Conservation (phyloP, 2,113 vertebrate genomes). For the Petrocephalus zakoni region DNA sequence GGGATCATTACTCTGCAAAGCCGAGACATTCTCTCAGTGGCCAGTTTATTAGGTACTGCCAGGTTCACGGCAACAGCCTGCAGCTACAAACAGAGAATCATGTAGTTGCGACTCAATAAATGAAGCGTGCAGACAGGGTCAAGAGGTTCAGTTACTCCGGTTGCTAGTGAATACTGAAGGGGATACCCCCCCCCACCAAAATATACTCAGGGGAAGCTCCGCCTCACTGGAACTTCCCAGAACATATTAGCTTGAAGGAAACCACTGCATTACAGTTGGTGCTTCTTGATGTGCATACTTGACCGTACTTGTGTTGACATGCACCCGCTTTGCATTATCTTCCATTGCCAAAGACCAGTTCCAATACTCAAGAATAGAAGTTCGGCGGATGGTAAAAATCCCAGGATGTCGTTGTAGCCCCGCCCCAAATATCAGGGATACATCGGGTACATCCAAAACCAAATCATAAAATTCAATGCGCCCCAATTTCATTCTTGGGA, state of each 20-base stretch:
- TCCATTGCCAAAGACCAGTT: no score
- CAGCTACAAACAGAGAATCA: neutral
- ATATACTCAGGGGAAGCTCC: neutral
- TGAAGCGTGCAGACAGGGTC: neutral
- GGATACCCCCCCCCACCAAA: neutral
- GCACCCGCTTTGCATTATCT: no score
- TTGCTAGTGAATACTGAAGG: neutral
- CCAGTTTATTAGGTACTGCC: neutral
- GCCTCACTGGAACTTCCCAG: neutral
- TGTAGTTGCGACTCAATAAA: neutral
- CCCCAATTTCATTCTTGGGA: no score
- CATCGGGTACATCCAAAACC: no score
- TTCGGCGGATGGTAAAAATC: no score
- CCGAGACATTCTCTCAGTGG: neutral
- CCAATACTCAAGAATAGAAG: no score
- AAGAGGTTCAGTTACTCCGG: neutral
- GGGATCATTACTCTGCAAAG: neutral
- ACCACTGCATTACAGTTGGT: neutral
- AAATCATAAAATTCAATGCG: no score
- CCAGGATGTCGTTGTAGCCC: no score
- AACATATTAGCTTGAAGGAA: neutral
- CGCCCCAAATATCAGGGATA: no score
- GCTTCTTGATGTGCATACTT: neutral
- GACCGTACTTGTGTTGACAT: no score
- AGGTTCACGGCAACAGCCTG: neutral